Percentiles rank a stretch among this genome's conserved stretches.
phyloP scores from a whole-genome alignment of 2,888 invertebrate genomes.

The Trachelus iudaicus region DNA sequence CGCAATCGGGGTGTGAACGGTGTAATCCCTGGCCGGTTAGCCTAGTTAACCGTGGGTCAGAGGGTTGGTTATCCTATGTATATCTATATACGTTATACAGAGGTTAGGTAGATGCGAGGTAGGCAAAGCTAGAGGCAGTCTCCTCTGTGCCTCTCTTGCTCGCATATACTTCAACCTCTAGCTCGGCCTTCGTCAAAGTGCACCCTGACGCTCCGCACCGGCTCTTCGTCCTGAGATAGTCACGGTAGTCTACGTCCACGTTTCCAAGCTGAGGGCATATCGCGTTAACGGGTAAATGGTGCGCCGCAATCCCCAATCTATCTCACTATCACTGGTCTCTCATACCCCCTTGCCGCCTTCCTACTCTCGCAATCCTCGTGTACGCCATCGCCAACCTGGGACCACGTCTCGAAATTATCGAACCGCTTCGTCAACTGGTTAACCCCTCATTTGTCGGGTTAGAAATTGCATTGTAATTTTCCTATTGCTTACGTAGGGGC shows the following conservation, averaged over 20 bases:
- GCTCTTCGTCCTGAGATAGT: background rate
- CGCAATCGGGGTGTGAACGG: slow-evolving; percentile 25
- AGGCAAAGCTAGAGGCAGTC: background rate
- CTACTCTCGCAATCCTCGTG: background rate
- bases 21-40: slow-evolving; percentile 31
- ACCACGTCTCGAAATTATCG: slow-evolving; percentile 4
- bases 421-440: background rate
- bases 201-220: background rate
- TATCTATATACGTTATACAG: background rate
- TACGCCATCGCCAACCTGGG: background rate
- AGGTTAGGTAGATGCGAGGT: background rate
- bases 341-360: background rate
- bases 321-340: slow-evolving; percentile 25
- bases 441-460: background rate
- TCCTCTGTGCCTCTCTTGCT: background rate
- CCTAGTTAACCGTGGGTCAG: slow-evolving; percentile 20
- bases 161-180: background rate
- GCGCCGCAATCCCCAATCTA: slow-evolving; percentile 31
- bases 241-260: background rate
- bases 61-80: background rate
- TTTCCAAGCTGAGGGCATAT: slow-evolving; percentile 21
- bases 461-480: background rate
- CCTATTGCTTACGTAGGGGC: too few relatives aligned
- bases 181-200: background rate
- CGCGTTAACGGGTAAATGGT: slow-evolving; percentile 35